Percentiles rank a stretch among this genome's conserved stretches.
phyloP scores from a whole-genome alignment of 2,888 invertebrate species.

The Celastrina argiolus region DNA sequence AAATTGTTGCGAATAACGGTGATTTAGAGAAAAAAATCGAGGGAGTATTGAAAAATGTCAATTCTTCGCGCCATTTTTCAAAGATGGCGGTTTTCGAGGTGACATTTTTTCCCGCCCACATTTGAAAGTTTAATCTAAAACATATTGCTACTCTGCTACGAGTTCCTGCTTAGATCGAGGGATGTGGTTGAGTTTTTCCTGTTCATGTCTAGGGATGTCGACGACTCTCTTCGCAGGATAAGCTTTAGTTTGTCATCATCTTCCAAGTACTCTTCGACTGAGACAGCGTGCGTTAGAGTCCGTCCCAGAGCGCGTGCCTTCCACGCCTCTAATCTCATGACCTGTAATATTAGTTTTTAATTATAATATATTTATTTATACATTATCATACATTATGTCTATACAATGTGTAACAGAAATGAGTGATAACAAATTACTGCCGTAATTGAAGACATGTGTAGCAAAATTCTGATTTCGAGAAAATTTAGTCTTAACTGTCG shows the following conservation, averaged over 20 bases:
- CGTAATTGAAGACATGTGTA: too few relatives aligned
- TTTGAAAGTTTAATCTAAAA: background rate
- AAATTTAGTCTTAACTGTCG: too few relatives aligned
- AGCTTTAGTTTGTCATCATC: slow-evolving; percentile 64
- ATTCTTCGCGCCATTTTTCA: background rate
- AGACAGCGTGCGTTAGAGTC: slow-evolving; percentile 55
- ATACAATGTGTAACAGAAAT: too few relatives aligned
- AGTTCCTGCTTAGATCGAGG: slow-evolving; percentile 43
- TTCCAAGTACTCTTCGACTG: slow-evolving; percentile 61
- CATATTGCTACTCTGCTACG: slow-evolving; percentile 27
- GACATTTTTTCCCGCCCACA: background rate
- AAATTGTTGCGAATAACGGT: background rate
- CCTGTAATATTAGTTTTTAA: slow-evolving; percentile 63
- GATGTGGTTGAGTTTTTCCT: slow-evolving; percentile 61
- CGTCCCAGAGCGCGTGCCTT: slow-evolving; percentile 78
- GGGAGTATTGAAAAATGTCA: background rate
- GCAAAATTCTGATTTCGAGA: too few relatives aligned
- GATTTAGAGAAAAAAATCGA: background rate
- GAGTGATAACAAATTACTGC: too few relatives aligned
- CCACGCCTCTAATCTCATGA: slow-evolving; percentile 85
- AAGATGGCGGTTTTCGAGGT: background rate
- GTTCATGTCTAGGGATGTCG: slow-evolving; percentile 51
- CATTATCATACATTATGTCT: too few relatives aligned
- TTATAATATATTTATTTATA: too few relatives aligned
- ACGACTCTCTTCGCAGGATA: slow-evolving; percentile 58